Evolutionary conservation across 2,797 vertebrate species (phyloP).

Genomic region (Phoeniculus purpureus): DNA sequence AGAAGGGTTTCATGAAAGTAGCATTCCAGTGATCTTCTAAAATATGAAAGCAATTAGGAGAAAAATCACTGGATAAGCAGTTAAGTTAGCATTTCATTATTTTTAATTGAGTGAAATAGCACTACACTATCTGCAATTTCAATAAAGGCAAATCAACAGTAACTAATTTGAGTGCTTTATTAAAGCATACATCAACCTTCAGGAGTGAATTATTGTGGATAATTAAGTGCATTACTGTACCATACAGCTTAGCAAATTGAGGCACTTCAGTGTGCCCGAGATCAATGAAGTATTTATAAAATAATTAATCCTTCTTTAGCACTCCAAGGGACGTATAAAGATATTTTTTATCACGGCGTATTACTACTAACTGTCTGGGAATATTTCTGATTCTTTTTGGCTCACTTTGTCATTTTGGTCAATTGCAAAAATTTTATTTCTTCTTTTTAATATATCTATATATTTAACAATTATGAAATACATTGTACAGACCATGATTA

Average conservation of each 20-base stretch:
- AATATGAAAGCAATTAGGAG: constrained; percentile 53
- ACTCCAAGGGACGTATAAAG: not conserved
- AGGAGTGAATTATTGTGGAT: constrained; percentile 50
- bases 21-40: constrained; percentile 40
- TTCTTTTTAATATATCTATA: not conserved
- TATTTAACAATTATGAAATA: not conserved
- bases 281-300: constrained; percentile 55
- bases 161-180: constrained; percentile 57
- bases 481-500: not conserved
- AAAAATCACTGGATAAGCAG: constrained; percentile 49
- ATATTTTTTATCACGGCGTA: not conserved
- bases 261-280: not conserved
- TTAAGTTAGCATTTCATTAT: constrained; percentile 65
- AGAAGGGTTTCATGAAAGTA: constrained; percentile 2
- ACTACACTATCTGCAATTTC: constrained; percentile 49
- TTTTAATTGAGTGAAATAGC: constrained; percentile 66
- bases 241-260: constrained; percentile 62
- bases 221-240: constrained; percentile 62
- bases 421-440: not conserved
- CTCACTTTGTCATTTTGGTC: constrained; percentile 65
- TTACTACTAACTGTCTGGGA: not conserved
- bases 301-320: constrained; percentile 30
- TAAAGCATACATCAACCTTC: constrained; percentile 52
- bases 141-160: constrained; percentile 57
- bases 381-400: constrained; percentile 61